Percentiles rank a stretch among this genome's conserved stretches.
phyloP scores from a whole-genome alignment of 2,113 vertebrate species.

The Phasianus colchicus region DNA sequence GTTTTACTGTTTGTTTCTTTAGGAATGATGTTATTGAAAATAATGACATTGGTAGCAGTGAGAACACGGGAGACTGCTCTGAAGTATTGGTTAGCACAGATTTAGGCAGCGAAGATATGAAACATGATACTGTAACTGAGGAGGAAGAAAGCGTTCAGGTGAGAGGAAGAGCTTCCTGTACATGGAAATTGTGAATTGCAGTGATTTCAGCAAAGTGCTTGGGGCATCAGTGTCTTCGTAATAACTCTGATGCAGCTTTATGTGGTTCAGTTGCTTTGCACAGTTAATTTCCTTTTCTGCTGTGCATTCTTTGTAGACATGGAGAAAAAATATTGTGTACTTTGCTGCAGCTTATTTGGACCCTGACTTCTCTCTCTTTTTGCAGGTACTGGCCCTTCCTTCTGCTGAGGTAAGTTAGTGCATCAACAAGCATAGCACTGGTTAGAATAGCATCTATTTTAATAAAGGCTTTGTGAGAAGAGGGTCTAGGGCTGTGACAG shows the following conservation, averaged over 20 bases:
- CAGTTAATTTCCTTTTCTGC: not conserved
- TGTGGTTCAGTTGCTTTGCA: not conserved
- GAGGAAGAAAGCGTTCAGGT: conserved; percentile 81
- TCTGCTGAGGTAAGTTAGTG: conserved; percentile 39
- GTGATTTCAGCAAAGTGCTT: not conserved
- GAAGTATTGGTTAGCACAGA: conserved; percentile 74
- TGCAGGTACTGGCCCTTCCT: conserved; percentile 43
- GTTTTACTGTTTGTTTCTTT: conserved; percentile 15
- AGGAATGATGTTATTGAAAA: conserved; percentile 80
- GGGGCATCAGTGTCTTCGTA: not conserved
- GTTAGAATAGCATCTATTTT: not conserved
- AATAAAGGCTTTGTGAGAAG: not conserved
- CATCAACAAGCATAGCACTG: not conserved
- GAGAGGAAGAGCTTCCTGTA: conserved; percentile 35
- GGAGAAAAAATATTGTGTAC: not conserved
- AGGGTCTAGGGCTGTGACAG: not conserved
- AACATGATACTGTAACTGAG: conserved; percentile 73
- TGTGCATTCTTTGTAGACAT: accelerated
- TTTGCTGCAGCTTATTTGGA: not conserved
- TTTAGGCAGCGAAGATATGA: conserved; percentile 75
- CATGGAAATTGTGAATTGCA: not conserved
- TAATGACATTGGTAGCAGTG: conserved; percentile 74
- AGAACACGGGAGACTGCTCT: conserved; percentile 73
- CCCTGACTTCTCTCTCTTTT: not conserved
- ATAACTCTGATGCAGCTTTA: not conserved